Evolutionary conservation across 2,888 invertebrate species (phyloP), one percentile per base, ranked within the genome.

Genomic region (Cheilosia vernalis): DNA sequence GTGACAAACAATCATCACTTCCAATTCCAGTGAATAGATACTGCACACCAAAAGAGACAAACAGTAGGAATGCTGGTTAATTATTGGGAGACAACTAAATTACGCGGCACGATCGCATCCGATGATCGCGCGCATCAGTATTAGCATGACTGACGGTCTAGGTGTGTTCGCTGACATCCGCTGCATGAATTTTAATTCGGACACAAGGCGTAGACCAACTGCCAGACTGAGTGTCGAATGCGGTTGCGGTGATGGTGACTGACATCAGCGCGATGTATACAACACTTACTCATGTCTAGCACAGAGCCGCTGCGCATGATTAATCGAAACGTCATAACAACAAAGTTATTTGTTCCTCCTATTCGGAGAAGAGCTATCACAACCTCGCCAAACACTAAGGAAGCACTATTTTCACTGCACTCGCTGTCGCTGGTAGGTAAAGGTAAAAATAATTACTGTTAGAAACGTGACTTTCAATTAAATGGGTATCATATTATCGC

Each of bases 111-210:
- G 77, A 69, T 69, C 63, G 63, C 55, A 60, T 60, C 61, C 61
- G 53, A 73, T 53, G 42, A 63, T 63, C 24, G 51, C 72, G 40
- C 60, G 33, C 37, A 24, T 64, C 27, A 37, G 9, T 64, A 9
- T 4, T 44, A 44, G 21, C 19, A 3, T 17, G 44, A n/a, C 44
- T 72, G 60, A 60, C 30, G 24, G 60, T 44, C 33, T 55, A 63
- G 77, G 77, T 78, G 77, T 78, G 77, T 69, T 55, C 55, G 44
- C 63, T 55, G 69, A 69, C 77, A 78, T 78, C 77, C 69, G 61
- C 55, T 69, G 61, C 56, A 69, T 69, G 69, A 77, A 77, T 77
- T 77, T 77, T 53, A 73, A 73, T 73, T 53, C 24, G 30, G 33
- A 17, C 37, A 61, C 19, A 61, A 49, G 27, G 37, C 13, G 27